Base-by-base conservation (phyloP, 2,797 vertebrate species). In the Alcedo quadribrachys region DNA sequence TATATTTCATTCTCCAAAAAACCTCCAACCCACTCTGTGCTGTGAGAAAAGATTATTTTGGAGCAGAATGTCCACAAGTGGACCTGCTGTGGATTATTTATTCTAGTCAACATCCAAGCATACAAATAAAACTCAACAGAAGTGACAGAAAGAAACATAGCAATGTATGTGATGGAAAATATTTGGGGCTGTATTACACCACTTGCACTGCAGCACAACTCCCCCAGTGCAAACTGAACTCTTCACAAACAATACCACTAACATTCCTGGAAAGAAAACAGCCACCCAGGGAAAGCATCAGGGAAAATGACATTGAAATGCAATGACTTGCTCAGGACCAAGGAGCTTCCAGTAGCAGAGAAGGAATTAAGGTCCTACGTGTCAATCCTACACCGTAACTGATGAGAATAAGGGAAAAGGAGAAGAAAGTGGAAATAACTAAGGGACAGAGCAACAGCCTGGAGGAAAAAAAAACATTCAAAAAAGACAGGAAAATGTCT, bases 171-270 rank as follows among this genome's bases (percentile, higher is more conserved):
- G 43, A 43, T 43, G 43, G 43, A 43, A 43, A 43, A 43, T 43
- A 43, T 43, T 18, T 43, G 43, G 43, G 15, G 43, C 43, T 43
- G 43, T 43, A 43, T 43, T 43, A 19, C 43, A 43, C 43, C 43
- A 43, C 43, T 43, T 43, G 19, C 42, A 70, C 35, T 40, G 8
- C 4, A 51, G 42, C 9, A 18, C 17, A 51, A 51, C 30, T 65
- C 28, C n/a, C 43, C 32, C 58, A 81, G 7, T 18, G 20, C 63
- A 93, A 68, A 30, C 33, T 70, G 83, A 86, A 63, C 32, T 50
- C 32, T 81, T 83, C 73, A 85, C 35, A 67, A 86, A 88, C 18
- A 94, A 87, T 81, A 85, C 42, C 48, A 67, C 65, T 37, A 85
- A 53, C 25, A 83, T 32, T 21, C 15, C 61, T 63, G 33, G 22